Evolutionary conservation across 2,797 vertebrate genomes (phyloP).

Genomic region (Bufotes viridis): DNA sequence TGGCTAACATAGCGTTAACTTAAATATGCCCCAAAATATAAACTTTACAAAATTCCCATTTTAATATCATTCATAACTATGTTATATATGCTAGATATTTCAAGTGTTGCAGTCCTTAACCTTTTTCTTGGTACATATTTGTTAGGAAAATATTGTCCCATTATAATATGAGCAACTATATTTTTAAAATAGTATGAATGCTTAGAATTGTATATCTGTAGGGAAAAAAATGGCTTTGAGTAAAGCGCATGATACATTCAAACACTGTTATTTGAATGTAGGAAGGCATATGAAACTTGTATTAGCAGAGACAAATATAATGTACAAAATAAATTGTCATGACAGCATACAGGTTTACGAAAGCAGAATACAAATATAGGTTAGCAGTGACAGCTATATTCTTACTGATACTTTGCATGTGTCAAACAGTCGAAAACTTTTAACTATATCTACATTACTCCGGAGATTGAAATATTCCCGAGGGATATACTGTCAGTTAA

Average conservation of each 20-base stretch:
- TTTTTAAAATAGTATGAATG: neutral
- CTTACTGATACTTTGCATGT: conserved; percentile 57
- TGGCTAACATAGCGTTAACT: no score
- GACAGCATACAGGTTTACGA: conserved; percentile 17
- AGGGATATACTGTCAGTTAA: conserved; percentile 55
- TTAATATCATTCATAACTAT: no score
- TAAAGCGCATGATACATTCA: conserved; percentile 27
- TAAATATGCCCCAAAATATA: no score
- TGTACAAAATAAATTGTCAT: conserved; percentile 28
- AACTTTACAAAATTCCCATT: no score
- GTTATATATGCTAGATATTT: neutral
- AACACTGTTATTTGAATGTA: conserved; percentile 15
- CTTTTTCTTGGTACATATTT: neutral
- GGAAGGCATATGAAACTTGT: conserved; percentile 44
- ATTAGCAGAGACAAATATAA: conserved; percentile 28
- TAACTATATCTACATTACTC: conserved; percentile 53
- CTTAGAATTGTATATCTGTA: neutral
- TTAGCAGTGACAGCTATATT: conserved; percentile 45
- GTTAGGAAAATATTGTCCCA: neutral
- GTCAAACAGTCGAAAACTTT: conserved; percentile 56
- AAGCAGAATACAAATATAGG: conserved; percentile 27
- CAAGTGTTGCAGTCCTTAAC: neutral
- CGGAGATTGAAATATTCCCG: conserved; percentile 50
- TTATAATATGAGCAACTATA: neutral
- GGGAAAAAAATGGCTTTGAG: neutral